Conservation (phyloP, 1,140 invertebrate genomes). For the Megalonaias nervosa region DNA sequence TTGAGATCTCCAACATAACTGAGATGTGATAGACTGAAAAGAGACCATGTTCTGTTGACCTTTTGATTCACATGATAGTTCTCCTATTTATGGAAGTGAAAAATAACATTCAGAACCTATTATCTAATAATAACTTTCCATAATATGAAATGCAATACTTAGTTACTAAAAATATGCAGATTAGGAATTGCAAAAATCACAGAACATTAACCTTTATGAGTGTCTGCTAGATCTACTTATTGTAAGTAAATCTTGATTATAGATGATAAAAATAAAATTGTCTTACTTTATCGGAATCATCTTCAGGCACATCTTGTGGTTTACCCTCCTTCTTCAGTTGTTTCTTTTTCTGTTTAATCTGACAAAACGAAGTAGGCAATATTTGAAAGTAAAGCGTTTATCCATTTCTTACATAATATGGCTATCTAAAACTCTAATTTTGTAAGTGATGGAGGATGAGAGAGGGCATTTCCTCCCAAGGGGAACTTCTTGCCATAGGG, state of each 20-base stretch:
- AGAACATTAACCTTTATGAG: no score
- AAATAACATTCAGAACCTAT: neutral
- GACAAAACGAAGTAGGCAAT: conserved; percentile 48
- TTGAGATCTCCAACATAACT: neutral
- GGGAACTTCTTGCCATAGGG: neutral
- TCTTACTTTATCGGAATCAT: conserved; percentile 83
- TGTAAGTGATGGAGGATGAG: neutral
- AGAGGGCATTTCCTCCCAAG: neutral
- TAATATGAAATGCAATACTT: neutral
- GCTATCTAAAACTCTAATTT: neutral
- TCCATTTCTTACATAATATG: neutral
- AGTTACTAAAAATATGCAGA: no score
- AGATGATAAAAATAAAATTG: neutral
- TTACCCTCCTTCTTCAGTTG: conserved; percentile 95
- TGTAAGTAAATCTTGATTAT: neutral
- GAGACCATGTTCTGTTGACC: no score
- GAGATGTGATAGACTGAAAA: no score
- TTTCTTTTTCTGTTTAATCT: conserved; percentile 96
- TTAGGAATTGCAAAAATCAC: no score
- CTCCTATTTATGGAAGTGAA: no score
- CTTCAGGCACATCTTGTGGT: conserved; percentile 88
- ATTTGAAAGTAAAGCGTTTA: neutral
- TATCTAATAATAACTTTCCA: neutral
- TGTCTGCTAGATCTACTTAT: neutral
- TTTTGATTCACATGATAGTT: no score